These are phyloP conservation scores for Brachionus manjavacas DNA, from an alignment of 1,140 invertebrate species.

Conservation along the genomic window DNA sequence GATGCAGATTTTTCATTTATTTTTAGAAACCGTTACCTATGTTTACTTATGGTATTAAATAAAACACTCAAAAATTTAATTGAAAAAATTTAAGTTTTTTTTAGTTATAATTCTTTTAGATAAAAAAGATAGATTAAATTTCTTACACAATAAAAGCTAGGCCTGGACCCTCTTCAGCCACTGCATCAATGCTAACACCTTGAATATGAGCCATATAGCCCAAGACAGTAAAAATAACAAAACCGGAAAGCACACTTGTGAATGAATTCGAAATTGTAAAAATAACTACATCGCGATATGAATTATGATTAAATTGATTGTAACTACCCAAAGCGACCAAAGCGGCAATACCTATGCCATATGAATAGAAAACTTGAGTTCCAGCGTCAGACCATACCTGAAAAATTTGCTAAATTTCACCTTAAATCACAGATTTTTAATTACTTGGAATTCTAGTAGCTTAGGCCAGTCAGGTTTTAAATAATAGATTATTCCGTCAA, in stretches of 20 bases:
- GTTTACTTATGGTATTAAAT: no score
- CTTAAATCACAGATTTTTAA: neutral
- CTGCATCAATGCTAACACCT: constrained; percentile 81
- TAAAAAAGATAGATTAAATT: constrained; percentile 43
- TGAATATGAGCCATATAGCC: constrained; percentile 62
- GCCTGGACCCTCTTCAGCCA: constrained; percentile 67
- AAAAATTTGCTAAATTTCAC: neutral
- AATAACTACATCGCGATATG: constrained; percentile 45
- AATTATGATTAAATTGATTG: constrained; percentile 46
- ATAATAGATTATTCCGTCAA: constrained; percentile 45
- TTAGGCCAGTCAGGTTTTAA: constrained; percentile 44
- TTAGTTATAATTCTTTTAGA: no score
- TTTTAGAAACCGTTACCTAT: no score
- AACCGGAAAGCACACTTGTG: constrained; percentile 56
- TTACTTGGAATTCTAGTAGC: constrained; percentile 33
- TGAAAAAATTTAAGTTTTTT: no score
- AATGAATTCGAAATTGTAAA: constrained; percentile 38
- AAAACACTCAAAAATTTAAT: no score
- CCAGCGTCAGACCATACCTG: constrained; percentile 57
- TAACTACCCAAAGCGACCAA: constrained; percentile 52
- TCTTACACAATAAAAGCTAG: constrained; percentile 63
- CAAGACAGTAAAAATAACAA: constrained; percentile 56
- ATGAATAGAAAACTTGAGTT: constrained; percentile 58
- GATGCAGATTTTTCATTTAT: no score
- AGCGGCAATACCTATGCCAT: constrained; percentile 59